Evolutionary conservation across 92 coral and sea anemone species (phyloP).

Genomic region (Ricordea florida): DNA sequence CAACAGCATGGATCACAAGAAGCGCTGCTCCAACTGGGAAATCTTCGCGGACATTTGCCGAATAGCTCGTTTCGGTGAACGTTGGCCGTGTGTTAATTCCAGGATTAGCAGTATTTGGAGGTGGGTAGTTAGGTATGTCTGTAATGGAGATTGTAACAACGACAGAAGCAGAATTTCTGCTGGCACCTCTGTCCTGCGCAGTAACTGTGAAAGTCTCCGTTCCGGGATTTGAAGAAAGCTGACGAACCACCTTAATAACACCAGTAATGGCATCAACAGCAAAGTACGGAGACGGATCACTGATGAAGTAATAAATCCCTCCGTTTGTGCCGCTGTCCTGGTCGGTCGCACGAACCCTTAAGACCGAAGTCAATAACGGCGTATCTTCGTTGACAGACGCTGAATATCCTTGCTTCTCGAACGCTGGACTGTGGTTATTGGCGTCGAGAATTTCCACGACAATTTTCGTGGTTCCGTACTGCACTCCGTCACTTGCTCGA

Average conservation of each 20-base stretch:
- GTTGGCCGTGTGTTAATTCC: slow-evolving; percentile 47
- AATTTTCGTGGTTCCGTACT: slow-evolving; percentile 59
- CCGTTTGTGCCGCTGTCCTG: slow-evolving; percentile 73
- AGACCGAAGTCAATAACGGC: slow-evolving; percentile 48
- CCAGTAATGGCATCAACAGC: slow-evolving; percentile 82
- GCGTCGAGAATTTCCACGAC: slow-evolving; percentile 49
- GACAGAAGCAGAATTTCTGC: background rate
- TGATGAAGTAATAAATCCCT: slow-evolving; percentile 66
- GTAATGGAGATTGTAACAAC: slow-evolving; percentile 35
- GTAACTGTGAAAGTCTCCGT: slow-evolving; percentile 9
- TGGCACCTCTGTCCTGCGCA: slow-evolving; percentile 77
- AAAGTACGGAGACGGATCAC: slow-evolving; percentile 36
- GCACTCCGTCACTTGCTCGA: slow-evolving; percentile 54
- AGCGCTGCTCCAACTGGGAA: slow-evolving; percentile 69
- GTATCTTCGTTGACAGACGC: slow-evolving; percentile 55
- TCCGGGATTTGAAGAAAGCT: slow-evolving; percentile 48
- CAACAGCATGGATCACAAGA: slow-evolving; percentile 65
- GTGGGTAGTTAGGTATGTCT: slow-evolving; percentile 46
- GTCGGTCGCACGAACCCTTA: slow-evolving; percentile 73
- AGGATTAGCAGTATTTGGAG: slow-evolving; percentile 39
- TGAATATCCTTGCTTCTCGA: slow-evolving; percentile 35
- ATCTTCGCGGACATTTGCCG: slow-evolving; percentile 75
- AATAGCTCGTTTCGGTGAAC: slow-evolving; percentile 68
- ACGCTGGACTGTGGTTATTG: slow-evolving; percentile 63
- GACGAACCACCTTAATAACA: slow-evolving; percentile 51